Evolutionary conservation across 2,888 invertebrate genomes (phyloP), one percentile per base, ranked within the genome.

Genomic region (Diaprepes abbreviatus): DNA sequence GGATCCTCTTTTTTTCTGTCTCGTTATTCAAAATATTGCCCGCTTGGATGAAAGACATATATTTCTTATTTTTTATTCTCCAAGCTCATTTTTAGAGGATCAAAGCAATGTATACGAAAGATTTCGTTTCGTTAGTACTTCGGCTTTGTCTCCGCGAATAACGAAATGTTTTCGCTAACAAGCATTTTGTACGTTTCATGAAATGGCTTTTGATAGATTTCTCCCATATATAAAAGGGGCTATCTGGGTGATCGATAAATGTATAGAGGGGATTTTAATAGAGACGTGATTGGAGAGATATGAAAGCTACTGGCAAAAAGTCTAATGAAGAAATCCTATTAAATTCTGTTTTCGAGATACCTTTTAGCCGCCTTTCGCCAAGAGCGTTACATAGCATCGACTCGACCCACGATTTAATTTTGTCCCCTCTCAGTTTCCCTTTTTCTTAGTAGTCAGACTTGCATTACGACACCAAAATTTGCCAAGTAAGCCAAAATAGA

Each of bases 281-380:
- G 65, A 71, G 59, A 45, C 67, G 59, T 59, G 71, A 71, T 67
- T 71, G 63, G 50, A 55, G 64, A 58, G 67, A 66, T 67, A 63
- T 66, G 38, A 64, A 67, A 71, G 71, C 67, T 65, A 35, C 66
- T 24, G 71, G 67, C 71, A 71, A 67, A 71, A 71, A 64, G 55
- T 43, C 71, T 71, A 71, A 71, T 71, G 71, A 71, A 71, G 64
- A 71, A 68, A 67, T 68, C 67, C 65, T 71, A 67, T 71, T 71
- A 71, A 71, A 68, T 71, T 54, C 52, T 67, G 67, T 71, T 71
- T 71, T 71, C 60, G 59, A 64, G 66, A 57, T 63, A 67, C 55
- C 66, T 69, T 64, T 69, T 69, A 69, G 58, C 64, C 59, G 52
- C 59, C 35, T 28, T 45, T 64, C 58, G 64, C 33, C 52, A 24